Conservation (phyloP, 2,113 vertebrate genomes). For the Garra rufa region DNA sequence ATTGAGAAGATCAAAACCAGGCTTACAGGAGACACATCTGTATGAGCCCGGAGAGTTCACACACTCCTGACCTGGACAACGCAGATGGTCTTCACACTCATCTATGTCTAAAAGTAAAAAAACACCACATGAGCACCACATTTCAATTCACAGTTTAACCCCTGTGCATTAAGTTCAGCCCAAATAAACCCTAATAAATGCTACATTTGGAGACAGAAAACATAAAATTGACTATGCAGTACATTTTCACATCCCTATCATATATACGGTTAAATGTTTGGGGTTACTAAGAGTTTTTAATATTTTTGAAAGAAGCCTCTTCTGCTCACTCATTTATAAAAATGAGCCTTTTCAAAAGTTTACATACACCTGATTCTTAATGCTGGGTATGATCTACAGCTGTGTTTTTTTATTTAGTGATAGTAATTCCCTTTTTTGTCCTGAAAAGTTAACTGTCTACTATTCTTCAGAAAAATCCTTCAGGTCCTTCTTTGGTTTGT, state of each 20-base stretch:
- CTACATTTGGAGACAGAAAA: neutral
- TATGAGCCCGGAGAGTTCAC: constrained; percentile 82
- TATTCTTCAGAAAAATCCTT: too few relatives aligned
- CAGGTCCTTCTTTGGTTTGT: too few relatives aligned
- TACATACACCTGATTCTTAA: too few relatives aligned
- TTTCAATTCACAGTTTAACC: neutral
- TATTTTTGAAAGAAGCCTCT: neutral
- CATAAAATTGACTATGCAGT: neutral
- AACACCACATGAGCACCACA: neutral
- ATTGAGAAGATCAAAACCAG: constrained; percentile 74
- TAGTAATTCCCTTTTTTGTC: too few relatives aligned
- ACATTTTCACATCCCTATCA: neutral
- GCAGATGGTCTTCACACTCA: constrained; percentile 79
- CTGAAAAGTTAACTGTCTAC: too few relatives aligned
- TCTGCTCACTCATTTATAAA: too few relatives aligned
- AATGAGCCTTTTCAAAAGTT: too few relatives aligned
- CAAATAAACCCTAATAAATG: neutral
- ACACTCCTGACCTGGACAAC: constrained; percentile 85
- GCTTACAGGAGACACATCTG: constrained; percentile 79
- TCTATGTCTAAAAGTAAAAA: constrained; percentile 77
- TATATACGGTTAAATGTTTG: neutral
- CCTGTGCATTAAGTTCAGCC: too few relatives aligned
- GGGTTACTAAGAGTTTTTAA: neutral
- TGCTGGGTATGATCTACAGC: too few relatives aligned
- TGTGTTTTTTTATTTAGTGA: too few relatives aligned